Conservation (phyloP, 2,797 vertebrate genomes). For the Rhinichthys osculus region DNA sequence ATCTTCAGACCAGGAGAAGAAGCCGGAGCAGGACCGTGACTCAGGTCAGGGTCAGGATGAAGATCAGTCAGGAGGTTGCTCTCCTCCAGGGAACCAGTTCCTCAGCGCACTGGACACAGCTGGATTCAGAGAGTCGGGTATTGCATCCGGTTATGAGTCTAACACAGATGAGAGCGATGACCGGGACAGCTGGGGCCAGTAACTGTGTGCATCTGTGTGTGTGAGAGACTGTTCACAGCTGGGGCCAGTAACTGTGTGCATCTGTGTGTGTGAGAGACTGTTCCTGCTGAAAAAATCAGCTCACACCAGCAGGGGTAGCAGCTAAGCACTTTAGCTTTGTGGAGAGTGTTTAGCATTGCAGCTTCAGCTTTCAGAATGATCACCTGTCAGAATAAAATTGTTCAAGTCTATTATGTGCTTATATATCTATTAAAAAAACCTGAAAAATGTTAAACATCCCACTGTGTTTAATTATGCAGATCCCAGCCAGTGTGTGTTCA, state of each 20-base stretch:
- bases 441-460: neutral
- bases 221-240: constrained; percentile 75
- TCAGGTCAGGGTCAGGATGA: constrained; percentile 72
- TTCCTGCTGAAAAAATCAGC: neutral
- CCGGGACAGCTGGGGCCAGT: constrained; percentile 90
- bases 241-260: constrained; percentile 81
- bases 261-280: neutral
- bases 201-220: constrained; percentile 60
- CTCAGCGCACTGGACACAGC: constrained; percentile 91
- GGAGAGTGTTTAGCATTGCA: neutral
- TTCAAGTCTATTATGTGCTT: neutral
- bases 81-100: constrained; percentile 77
- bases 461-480: neutral
- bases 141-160: constrained; percentile 94
- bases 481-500: neutral
- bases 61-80: constrained; percentile 64
- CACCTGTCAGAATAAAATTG: neutral
- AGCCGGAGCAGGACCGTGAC: constrained; percentile 70
- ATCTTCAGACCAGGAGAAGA: constrained; percentile 60
- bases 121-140: constrained; percentile 93
- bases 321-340: constrained; percentile 1
- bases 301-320: neutral
- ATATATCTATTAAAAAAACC: neutral
- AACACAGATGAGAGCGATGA: constrained; percentile 95
- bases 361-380: constrained; percentile 7